phyloP scores from a whole-genome alignment of 2,888 invertebrate species.

The Dusona sp. region DNA sequence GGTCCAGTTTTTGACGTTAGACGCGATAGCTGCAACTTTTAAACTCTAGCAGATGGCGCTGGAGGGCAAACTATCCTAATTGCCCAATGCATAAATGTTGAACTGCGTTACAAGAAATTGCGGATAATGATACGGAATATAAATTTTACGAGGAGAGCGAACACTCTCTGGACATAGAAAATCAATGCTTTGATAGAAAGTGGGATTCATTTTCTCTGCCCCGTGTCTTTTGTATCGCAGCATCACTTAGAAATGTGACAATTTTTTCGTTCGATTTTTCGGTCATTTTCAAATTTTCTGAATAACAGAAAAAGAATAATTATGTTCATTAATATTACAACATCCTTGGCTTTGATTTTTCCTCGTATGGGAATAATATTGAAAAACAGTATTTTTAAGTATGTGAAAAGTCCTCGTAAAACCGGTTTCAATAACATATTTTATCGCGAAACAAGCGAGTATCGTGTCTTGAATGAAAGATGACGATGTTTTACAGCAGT shows the following conservation, averaged over 20 bases:
- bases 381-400: background rate
- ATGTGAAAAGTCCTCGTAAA: background rate
- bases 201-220: background rate
- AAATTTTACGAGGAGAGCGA: slow-evolving; percentile 9
- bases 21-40: background rate
- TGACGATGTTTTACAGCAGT: background rate
- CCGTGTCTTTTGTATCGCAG: background rate
- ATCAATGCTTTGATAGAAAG: background rate
- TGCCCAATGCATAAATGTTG: background rate
- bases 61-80: slow-evolving; percentile 3
- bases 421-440: background rate
- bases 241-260: background rate
- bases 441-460: background rate
- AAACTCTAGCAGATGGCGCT: slow-evolving; percentile 13
- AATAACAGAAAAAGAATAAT: background rate
- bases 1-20: slow-evolving; percentile 17
- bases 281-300: background rate
- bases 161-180: background rate
- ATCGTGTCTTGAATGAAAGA: background rate
- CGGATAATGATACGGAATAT: slow-evolving; percentile 10
- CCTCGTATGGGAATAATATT: background rate
- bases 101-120: background rate
- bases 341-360: background rate
- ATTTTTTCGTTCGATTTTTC: background rate
- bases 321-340: background rate